Evolutionary conservation across 1,140 invertebrate species (phyloP), one percentile per base, ranked within the genome.

Genomic region (Pomacea maculata): DNA sequence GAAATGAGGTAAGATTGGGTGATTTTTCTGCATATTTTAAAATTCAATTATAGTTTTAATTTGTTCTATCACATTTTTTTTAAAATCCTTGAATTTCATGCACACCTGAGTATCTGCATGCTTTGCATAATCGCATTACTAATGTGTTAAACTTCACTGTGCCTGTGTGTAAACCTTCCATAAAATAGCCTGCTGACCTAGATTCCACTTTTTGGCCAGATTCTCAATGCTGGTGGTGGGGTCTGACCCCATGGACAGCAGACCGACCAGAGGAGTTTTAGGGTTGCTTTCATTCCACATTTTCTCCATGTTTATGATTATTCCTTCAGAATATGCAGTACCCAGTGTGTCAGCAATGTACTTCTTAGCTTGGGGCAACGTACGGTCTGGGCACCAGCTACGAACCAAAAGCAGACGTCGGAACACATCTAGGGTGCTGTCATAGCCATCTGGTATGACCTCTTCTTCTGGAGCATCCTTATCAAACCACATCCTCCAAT

Each of bases 401-500:
- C 97, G 93, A 78, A 99, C 96, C 0, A 99, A 92, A 9, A 99
- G 89, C 21, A 99, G 91, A 89, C 97, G 97, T 19, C 96, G 92
- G 87, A 98, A 98, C 0, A 96, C 94, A 89, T 98, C 97, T 9
- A 98, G 91, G 67, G 93, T 93, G 80, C 95, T 95, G 73, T 96
- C 94, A 89, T 97, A 98, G 0, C 96, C 96, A 90, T 96, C 97
- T 0, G 97, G 97, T 78, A 98, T 94, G 71, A 94, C 94, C 88
- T 96, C 96, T 88, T 96, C 95, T 91, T 98, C 97, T 0, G 97
- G 97, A 86, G 94, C 95, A 83, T 97, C 96, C 86, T 95, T 96
- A 89, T 98, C 97, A 88, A 97, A 98, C 97, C 97, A 99, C 11
- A 93, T 82, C 64, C 95, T 94, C 97, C 97, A 99, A 85, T 96